A percentile compares a stretch with the other conserved stretches of the same genome.
phyloP scores from a whole-genome alignment of 2,797 vertebrate genomes.

The Arctocebus calabarensis region DNA sequence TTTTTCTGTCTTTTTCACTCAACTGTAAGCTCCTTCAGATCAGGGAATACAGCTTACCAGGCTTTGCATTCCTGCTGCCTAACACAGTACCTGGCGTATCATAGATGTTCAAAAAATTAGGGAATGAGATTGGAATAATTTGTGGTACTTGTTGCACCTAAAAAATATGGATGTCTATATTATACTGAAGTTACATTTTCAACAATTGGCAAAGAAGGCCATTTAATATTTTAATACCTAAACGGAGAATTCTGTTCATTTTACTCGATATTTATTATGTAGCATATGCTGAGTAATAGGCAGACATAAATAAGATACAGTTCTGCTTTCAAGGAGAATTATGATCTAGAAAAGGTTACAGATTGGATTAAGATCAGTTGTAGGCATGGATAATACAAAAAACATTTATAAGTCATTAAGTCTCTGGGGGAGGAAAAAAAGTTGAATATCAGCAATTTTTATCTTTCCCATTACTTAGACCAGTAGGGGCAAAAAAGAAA shows the following conservation, averaged over 20 bases:
- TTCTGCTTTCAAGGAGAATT: not conserved
- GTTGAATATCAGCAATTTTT: not conserved
- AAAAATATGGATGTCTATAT: not conserved
- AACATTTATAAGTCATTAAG: conserved; percentile 22
- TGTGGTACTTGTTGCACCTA: not conserved
- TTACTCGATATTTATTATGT: not conserved
- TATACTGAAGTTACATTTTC: conserved; percentile 25
- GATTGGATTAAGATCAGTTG: not conserved
- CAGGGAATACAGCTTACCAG: not conserved
- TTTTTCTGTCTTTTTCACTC: conserved; percentile 5
- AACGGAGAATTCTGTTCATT: conserved; percentile 36
- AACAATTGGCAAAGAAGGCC: not conserved
- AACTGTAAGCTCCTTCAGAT: conserved; percentile 9
- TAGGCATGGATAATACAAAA: conserved; percentile 10
- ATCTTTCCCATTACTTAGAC: conserved; percentile 21
- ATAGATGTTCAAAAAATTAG: not conserved
- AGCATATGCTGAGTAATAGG: not conserved
- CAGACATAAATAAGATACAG: not conserved
- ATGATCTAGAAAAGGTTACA: not conserved
- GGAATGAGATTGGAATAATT: not conserved
- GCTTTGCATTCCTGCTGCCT: not conserved
- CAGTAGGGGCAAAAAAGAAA: conserved; percentile 9
- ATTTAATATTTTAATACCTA: conserved; percentile 51
- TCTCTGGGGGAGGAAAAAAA: conserved; percentile 1
- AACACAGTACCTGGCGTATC: not conserved